Evolutionary conservation across 1,140 invertebrate species (phyloP).

Genomic region (Arion vulgaris): DNA sequence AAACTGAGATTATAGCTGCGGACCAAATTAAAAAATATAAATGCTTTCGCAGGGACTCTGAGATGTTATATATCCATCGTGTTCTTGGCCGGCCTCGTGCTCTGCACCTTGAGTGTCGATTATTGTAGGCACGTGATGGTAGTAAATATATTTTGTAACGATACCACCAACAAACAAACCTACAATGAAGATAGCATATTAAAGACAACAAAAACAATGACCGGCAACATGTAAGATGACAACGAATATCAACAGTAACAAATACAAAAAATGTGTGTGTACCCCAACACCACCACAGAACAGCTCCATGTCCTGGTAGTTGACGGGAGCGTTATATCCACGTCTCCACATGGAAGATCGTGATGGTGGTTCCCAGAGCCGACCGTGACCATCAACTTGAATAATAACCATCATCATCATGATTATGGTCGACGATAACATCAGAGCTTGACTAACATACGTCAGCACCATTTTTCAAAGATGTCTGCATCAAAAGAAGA

Average conservation of each 20-base stretch:
- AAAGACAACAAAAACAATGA: neutral
- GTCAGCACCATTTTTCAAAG: no score
- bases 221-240: neutral
- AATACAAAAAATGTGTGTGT: conserved; percentile 9
- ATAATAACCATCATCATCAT: neutral
- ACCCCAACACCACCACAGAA: conserved; percentile 85
- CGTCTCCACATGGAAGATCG: conserved; percentile 94
- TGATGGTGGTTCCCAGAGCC: conserved; percentile 89
- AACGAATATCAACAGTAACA: neutral
- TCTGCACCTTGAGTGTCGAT: no score
- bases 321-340: conserved; percentile 90
- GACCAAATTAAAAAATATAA: no score
- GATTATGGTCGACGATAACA: neutral
- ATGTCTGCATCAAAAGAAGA: no score
- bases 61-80: no score
- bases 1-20: no score
- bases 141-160: no score
- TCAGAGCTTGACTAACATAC: neutral
- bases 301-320: conserved; percentile 92
- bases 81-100: no score
- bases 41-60: no score
- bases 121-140: no score
- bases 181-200: no score
- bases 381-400: conserved; percentile 77
- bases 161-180: no score